Evolutionary conservation across 2,888 invertebrate species (phyloP), one percentile per base, ranked within the genome.

Genomic region (Cephus rjabovi): DNA sequence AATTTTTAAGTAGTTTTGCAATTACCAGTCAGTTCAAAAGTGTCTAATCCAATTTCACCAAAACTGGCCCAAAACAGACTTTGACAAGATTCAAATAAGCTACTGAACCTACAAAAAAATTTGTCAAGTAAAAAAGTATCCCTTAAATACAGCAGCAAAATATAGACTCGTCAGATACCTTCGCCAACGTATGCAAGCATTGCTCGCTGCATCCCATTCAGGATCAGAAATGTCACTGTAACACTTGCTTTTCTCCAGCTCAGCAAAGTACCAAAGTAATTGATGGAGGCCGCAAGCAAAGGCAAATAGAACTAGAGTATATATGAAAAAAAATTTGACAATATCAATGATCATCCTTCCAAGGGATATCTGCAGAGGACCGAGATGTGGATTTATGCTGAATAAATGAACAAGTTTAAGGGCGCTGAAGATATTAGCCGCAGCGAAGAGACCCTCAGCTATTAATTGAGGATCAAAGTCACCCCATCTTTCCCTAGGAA

Each of bases 21-120:
- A 34, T 23, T 83, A 85, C 90, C 97, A 0, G 95, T 94, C 85
- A 98, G 92, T 92, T 98, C 97, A 89, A 98, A 98, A 91, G 95
- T 96, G 81, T 95, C 95, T 83, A 98, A 93, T 30, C 97, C 98
- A 40, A 98, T 95, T 93, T 98, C 95, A 34, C 98, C 98, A 89
- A 98, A 98, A 84, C 97, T 97, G 37, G 98, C 98, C 98, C 98
- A 98, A 93, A 98, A 98, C 11, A 98, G 93, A 6, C 98, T 98
- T 91, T 98, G 98, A 0, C 98, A 96, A 2, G 98, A 96, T 92
- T 98, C 98, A 91, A 98, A 98, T 34, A 98, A 94, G 90, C 98
- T 98, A 92, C 90, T 90, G 78, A 90, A 90, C 73, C 89, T 89
- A 71, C 31, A 77, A 77, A 35, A 71, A 30, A 23, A 12, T 23